phyloP scores from a whole-genome alignment of 2,113 vertebrate genomes.

The Zeus faber region DNA sequence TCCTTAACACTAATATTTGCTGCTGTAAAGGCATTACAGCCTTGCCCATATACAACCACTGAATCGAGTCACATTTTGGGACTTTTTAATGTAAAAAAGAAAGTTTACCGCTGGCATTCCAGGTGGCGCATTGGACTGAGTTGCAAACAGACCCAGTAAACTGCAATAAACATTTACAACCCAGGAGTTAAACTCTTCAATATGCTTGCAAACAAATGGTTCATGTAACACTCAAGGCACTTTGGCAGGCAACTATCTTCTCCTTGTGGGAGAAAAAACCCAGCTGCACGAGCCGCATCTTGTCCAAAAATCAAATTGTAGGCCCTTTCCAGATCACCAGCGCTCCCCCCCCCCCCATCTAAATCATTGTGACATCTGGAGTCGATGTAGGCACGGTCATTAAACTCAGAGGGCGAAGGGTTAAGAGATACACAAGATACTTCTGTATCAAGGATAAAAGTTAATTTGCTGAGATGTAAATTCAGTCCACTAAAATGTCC shows the following conservation, averaged over 20 bases:
- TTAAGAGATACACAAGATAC: slow-evolving; percentile 4
- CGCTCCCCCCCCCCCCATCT: slow-evolving; percentile 27
- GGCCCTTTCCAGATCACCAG: slow-evolving; percentile 41
- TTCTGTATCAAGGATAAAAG: neutral
- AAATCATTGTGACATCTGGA: slow-evolving; percentile 61
- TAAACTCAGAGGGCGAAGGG: slow-evolving; percentile 24
- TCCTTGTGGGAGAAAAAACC: slow-evolving; percentile 37
- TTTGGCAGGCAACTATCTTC: slow-evolving; percentile 44
- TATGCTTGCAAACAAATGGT: slow-evolving; percentile 55
- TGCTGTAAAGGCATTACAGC: slow-evolving; percentile 42
- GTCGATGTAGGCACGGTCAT: slow-evolving; percentile 43
- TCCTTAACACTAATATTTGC: slow-evolving; percentile 56
- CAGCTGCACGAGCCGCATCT: slow-evolving; percentile 58
- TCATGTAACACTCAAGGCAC: slow-evolving; percentile 47
- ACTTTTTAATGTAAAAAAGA: slow-evolving; percentile 22
- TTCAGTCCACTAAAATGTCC: slow-evolving; percentile 28
- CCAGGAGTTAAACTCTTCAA: slow-evolving; percentile 55
- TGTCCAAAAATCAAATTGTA: slow-evolving; percentile 48
- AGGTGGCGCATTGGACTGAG: slow-evolving; percentile 46
- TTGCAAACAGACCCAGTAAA: slow-evolving; percentile 51
- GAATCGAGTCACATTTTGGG: slow-evolving; percentile 24
- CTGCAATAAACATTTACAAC: slow-evolving; percentile 64
- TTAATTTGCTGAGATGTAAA: slow-evolving; percentile 33
- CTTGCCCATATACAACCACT: slow-evolving; percentile 10
- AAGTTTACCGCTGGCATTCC: slow-evolving; percentile 44